Base-by-base conservation (phyloP, 2,797 vertebrate species). In the Poeciliopsis paucimaculata region DNA sequence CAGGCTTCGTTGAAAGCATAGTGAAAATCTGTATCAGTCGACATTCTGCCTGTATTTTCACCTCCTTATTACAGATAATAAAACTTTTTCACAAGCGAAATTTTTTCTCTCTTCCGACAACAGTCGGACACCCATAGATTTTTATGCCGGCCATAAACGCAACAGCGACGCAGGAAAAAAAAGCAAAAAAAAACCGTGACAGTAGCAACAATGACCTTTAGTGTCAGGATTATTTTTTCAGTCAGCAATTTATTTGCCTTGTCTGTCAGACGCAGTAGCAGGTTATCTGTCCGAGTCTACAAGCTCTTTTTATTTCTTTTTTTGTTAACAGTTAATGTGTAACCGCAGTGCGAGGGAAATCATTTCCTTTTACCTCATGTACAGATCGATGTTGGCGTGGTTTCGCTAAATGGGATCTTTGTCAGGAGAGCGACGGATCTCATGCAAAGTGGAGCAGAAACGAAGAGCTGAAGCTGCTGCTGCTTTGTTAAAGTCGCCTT, bases 281-380 rank as follows among this genome's bases (percentile, higher is more conserved):
- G 90, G 91, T 95, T 96, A 95, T 95, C 93, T 92, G 77, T 83
- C 82, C 83, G 53, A 82, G 92, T 93, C 90, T 91, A 90, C 88
- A 77, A 91, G 90, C 87, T 91, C 80, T 89, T 90, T 95, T 95
- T 93, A 93, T 94, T 94, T 93, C 81, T 83, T 87, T 88, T 91
- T 92, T 91, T 84, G 83, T 88, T 68, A 89, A 86, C 79, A 88
- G 95, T 96, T 96, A 96, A 96, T 96, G 92, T 93, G 57, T 96
- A 95, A 96, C 95, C 12, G 9, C 23, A 74, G 82, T 62, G 78
- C 80, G 83, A 78, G 92, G 92, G 93, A 92, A 93, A 93, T 96
- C 95, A 94, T 95, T 95, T 94, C 90, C 94, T 90, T 93, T 87
- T 93, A 86, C 89, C 87, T 91, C 88, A 93, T 90, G 47, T 86